These are phyloP conservation scores for Neodontobutis hainanensis DNA, from an alignment of 2,113 vertebrate genomes.

Conservation along the genomic window DNA sequence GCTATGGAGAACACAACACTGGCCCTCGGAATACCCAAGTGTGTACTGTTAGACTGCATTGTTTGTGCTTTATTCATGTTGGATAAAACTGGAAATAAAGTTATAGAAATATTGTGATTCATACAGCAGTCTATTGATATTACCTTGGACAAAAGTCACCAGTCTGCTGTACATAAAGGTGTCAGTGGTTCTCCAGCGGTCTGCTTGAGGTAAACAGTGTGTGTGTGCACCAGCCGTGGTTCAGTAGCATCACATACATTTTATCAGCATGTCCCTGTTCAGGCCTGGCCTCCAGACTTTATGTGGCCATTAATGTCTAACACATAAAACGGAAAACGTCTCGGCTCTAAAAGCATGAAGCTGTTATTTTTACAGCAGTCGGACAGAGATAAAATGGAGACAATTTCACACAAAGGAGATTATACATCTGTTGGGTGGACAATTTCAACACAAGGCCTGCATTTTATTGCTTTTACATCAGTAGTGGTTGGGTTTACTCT, in stretches of 20 bases:
- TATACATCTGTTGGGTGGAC: background rate
- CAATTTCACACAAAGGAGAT: slow-evolving; percentile 8
- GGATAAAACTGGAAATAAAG: no score
- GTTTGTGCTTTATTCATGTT: no score
- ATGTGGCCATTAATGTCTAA: slow-evolving; percentile 61
- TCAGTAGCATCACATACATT: slow-evolving; percentile 68
- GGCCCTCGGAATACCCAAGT: no score
- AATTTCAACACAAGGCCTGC: background rate
- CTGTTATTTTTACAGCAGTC: slow-evolving; percentile 42
- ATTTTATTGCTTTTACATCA: background rate
- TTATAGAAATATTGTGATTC: no score
- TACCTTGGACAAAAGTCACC: background rate
- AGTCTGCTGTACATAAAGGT: background rate
- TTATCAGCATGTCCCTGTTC: slow-evolving; percentile 47
- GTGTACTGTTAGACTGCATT: no score
- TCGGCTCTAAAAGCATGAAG: slow-evolving; percentile 57
- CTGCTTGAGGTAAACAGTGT: slow-evolving; percentile 39
- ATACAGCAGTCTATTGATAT: no score
- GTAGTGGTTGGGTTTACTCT: background rate
- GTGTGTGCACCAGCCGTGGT: slow-evolving; percentile 48
- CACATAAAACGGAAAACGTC: slow-evolving; percentile 76
- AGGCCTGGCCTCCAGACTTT: slow-evolving; percentile 69
- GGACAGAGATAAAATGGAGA: slow-evolving; percentile 31
- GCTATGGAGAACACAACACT: no score
- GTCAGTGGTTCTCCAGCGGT: background rate